Evolutionary conservation across 2,797 vertebrate genomes (phyloP), one percentile per base, ranked within the genome.

Genomic region (Setipinna tenuifilis): DNA sequence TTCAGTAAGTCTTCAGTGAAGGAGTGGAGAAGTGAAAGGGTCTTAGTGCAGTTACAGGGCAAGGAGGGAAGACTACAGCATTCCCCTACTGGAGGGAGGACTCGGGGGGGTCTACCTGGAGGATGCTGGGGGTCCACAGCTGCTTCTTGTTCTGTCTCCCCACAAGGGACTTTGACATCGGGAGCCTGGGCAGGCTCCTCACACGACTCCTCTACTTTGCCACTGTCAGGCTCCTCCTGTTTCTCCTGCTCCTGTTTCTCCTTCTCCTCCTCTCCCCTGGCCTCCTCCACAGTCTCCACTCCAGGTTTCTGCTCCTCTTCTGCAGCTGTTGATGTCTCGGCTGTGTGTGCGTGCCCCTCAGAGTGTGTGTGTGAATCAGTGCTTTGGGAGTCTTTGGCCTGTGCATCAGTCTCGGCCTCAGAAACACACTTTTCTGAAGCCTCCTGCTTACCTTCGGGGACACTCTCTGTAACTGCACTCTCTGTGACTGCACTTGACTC

Each of bases 41-140:
- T 78, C 71, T 78, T 21, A 78, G 71, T 78, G 71, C 71, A 78
- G 71, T 78, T 78, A 78, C 31, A 44, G 71, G 71, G 35, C 71
- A 78, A 2, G 68, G 80, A 81, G 83, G 62, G n/a, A 81, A 84
- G 82, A 82, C 48, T 46, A 14, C 35, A 44, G 17, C 31, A 19
- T 44, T 78, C 35, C 71, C 9, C 17, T 44, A 54, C 25, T 25
- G 25, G 83, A 81, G 68, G 86, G 81, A 83, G 35, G 71, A 44
- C 71, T 44, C 61, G 28, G 21, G 25, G 35, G 82, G 61, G 57
- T 89, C 89, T 92, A 92, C 92, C 92, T 92, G 90, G 82, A 62
- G 83, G 85, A 28, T 87, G 59, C 17, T 57, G 81, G 6, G 50
- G 88, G 23, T 87, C 87, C 89, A 85, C 59, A 28, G 86, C 75